These are phyloP conservation scores for Rhea pennata DNA, from an alignment of 2,113 vertebrate genomes.

Conservation along the genomic window DNA sequence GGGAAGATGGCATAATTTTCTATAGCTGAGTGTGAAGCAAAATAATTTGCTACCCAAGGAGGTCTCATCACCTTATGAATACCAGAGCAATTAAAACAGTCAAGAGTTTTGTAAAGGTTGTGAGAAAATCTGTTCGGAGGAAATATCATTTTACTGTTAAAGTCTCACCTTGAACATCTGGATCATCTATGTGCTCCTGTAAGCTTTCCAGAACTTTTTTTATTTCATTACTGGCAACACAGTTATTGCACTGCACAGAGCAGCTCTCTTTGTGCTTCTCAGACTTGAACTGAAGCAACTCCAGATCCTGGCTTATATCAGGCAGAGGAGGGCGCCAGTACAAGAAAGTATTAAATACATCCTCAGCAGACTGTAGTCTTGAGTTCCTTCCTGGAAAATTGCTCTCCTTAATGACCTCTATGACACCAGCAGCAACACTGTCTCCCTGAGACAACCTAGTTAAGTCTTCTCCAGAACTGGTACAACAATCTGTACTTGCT, in stretches of 20 bases:
- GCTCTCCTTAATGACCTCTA: not conserved
- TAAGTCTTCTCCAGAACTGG: not conserved
- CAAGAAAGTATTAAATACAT: constrained; percentile 83
- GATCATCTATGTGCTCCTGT: constrained; percentile 85
- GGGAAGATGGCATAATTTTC: not conserved
- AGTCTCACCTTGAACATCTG: constrained; percentile 87
- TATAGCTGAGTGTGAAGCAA: not conserved
- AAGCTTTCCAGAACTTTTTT: constrained; percentile 88
- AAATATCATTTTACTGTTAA: not conserved
- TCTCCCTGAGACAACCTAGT: not conserved
- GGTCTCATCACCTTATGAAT: not conserved
- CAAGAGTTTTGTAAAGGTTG: not conserved
- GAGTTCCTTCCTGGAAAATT: not conserved
- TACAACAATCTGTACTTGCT: not conserved
- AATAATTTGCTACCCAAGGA: not conserved
- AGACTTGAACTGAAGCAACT: constrained; percentile 75
- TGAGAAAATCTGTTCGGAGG: not conserved
- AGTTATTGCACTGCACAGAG: constrained; percentile 43
- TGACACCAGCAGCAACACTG: not conserved
- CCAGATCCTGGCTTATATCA: constrained; percentile 87
- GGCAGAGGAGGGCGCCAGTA: constrained; percentile 89
- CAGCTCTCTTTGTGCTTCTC: constrained; percentile 42
- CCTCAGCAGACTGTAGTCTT: constrained; percentile 46
- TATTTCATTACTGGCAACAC: constrained; percentile 84
- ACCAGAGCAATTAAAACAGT: not conserved